Conservation (phyloP, 2,888 invertebrate species). For the Apamea epomidion region DNA sequence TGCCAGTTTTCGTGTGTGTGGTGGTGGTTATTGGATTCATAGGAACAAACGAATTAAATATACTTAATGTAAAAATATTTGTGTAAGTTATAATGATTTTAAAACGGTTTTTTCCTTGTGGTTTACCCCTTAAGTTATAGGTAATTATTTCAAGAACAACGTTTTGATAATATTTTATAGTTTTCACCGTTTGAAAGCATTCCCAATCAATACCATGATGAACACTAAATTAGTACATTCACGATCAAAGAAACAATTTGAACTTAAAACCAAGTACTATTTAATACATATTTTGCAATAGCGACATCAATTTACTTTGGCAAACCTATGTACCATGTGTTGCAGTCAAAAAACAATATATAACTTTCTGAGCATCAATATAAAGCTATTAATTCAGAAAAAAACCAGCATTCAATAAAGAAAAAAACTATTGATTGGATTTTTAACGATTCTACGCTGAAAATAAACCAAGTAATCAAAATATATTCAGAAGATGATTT, state of each 20-base stretch:
- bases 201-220: neutral
- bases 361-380: slow-evolving; percentile 16
- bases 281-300: slow-evolving; percentile 4
- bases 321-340: neutral
- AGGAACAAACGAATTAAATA: neutral
- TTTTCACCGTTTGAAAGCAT: neutral
- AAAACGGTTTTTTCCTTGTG: neutral
- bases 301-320: slow-evolving; percentile 1
- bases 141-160: neutral
- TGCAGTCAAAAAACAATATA: slow-evolving; percentile 7
- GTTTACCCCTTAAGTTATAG: neutral
- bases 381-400: slow-evolving; percentile 24
- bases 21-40: neutral
- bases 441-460: slow-evolving; percentile 19
- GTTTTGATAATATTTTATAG: neutral
- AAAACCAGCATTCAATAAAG: neutral
- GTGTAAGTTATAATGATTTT: neutral
- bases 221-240: neutral
- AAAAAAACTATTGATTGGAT: slow-evolving; percentile 37
- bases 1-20: neutral
- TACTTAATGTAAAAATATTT: neutral
- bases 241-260: neutral
- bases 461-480: slow-evolving; percentile 27
- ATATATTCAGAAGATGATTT: slow-evolving; percentile 10
- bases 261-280: neutral